A percentile compares a stretch with the other conserved stretches of the same genome.
phyloP scores from a whole-genome alignment of 2,113 vertebrate species.

The Brevimyrus niger region DNA sequence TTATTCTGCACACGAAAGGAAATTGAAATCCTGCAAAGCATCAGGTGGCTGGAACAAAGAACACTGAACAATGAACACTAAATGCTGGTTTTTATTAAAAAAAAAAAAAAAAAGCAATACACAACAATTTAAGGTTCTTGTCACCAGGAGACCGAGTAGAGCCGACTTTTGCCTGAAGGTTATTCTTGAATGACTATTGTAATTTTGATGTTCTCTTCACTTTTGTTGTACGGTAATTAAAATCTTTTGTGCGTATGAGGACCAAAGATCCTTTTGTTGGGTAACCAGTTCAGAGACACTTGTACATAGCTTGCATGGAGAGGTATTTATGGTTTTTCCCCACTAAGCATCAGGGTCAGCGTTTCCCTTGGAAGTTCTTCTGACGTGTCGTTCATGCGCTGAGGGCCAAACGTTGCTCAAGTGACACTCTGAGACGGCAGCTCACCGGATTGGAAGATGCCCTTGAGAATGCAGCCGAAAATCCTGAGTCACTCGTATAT shows the following conservation, averaged over 20 bases:
- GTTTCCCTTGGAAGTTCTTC: not conserved
- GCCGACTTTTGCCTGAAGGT: not conserved
- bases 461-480: not conserved
- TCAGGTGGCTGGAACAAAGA: not conserved
- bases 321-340: not conserved
- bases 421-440: not conserved
- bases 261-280: not conserved
- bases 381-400: not conserved
- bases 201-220: not conserved
- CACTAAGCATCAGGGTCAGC: not conserved
- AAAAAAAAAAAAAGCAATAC: not conserved
- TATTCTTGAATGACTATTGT: not conserved
- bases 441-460: not conserved
- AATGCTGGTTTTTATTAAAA: not conserved
- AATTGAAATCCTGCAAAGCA: not conserved
- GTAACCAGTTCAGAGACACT: not conserved
- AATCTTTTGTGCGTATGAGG: not conserved
- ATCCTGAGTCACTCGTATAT: not conserved
- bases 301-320: not conserved
- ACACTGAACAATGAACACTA: not conserved
- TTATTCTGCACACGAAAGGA: not conserved
- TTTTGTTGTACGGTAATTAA: not conserved
- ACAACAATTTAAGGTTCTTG: not conserved
- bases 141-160: not conserved
- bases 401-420: not conserved